phyloP scores from a whole-genome alignment of 92 coral and sea anemone genomes.

The Epizoanthus fatuus region DNA sequence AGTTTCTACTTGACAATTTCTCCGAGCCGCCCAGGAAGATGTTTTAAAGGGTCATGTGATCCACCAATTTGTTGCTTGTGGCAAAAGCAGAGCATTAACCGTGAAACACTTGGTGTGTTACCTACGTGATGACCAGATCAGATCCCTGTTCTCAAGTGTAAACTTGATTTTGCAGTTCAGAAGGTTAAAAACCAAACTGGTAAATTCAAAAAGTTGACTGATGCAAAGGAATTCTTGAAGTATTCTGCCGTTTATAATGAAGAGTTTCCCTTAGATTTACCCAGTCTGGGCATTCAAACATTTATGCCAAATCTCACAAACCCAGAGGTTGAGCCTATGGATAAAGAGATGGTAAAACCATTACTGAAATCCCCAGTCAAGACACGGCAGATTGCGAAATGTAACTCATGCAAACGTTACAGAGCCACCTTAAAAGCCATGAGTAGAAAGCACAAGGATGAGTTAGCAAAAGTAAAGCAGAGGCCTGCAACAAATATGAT shows the following conservation, averaged over 20 bases:
- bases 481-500: too few relatives aligned
- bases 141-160: neutral
- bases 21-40: too few relatives aligned
- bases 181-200: neutral
- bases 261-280: neutral
- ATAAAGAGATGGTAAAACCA: neutral
- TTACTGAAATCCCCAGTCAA: neutral
- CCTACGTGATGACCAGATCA: neutral
- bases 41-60: too few relatives aligned
- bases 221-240: neutral
- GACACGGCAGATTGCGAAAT: neutral
- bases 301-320: neutral
- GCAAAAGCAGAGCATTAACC: too few relatives aligned
- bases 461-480: too few relatives aligned
- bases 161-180: neutral
- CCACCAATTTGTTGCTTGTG: too few relatives aligned
- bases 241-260: neutral
- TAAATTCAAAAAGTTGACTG: neutral
- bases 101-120: too few relatives aligned
- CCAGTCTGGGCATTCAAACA: neutral
- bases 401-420: too few relatives aligned
- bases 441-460: too few relatives aligned
- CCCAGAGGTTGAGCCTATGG: neutral
- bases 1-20: too few relatives aligned
- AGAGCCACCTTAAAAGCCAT: too few relatives aligned